Evolutionary conservation across 2,113 vertebrate genomes (phyloP), one percentile per base, ranked within the genome.

Genomic region (Neodontobutis hainanensis): DNA sequence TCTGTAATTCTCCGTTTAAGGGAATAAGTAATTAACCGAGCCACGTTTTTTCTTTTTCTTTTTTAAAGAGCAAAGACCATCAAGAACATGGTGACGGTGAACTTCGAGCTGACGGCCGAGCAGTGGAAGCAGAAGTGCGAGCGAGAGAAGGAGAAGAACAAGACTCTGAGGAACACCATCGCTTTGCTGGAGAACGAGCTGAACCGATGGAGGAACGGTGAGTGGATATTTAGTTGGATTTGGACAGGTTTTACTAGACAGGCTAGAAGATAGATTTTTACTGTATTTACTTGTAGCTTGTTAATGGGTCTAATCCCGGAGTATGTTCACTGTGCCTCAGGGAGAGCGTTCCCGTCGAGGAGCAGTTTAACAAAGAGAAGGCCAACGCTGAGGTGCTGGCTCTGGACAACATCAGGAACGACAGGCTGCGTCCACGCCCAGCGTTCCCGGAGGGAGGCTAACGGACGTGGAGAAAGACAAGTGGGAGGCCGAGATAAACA

Each of bases 91-190:
- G 97, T 99, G 42, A 94, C 93, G 27, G 95, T 99, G 75, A 98
- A 98, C 0, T 92, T 99, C 48, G 97, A 99, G 86, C 93, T 99
- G 76, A 99, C 97, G 15, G 97, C 97, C 61, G 97, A 99, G 49
- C 96, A 99, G 57, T 99, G 97, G 97, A 98, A 98, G 91, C 98
- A 99, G 85, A 99, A 98, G 69, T 99, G 98, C 65, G 97, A 99
- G 82, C 91, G 92, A 73, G 97, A 99, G 88, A 99, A 98, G 76
- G 96, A 97, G 82, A 97, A 90, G 79, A 98, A 96, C 60, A 97
- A 97, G 89, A 95, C 93, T 8, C 85, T 99, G 44, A 93, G 96
- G 63, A 97, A 94, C 87, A 97, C 96, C 5, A 87, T 99, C 75
- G 96, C 95, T 62, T 97, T 96, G 95, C 88, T 98, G 82, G 97